Base-by-base conservation (phyloP, 2,888 invertebrate genomes). In the Dione juno region DNA sequence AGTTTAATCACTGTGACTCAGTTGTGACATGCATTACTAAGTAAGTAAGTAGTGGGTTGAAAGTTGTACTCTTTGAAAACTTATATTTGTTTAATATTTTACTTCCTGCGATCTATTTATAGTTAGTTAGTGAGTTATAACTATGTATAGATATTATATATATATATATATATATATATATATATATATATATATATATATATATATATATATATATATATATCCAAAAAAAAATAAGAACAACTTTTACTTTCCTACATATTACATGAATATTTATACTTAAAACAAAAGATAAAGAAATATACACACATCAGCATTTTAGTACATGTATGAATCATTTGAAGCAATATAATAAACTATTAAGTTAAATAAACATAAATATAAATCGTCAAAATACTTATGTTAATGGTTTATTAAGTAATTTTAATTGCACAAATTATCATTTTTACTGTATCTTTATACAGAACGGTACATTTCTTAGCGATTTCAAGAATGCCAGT, bases 361-460 rank as follows among this genome's bases (percentile, higher is more conserved):
- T 37, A 40, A 40, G 16, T 54, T 14, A 57, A 57, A 57, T 37
- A 57, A 57, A 35, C 6, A 14, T 57, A 40, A 37, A 57, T 35
- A 57, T 16, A 57, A 57, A 57, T 57, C 37, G 16, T 61, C 61
- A 35, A 61, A 61, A 61, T 61, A 45, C 45, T 13, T 45, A 61
- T 11, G 7, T 45, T 45, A 61, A 61, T 61, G n/a, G 61, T n/a
- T 43, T 45, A 61, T 61, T 61, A 61, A 45, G 61, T 61, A 61
- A 61, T n/a, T 61, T 61, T 61, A 61, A 61, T 45, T 61, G 45
- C 2, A 28, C 61, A 45, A 61, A 61, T 61, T 61, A 61, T 61
- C 61, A 61, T 61, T 45, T 61, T 45, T 61, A 61, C 45, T 61
- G 35, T 16, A 45, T 45, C n/a, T 61, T 45, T 45, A 45, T 35